Conservation (phyloP, 2,113 vertebrate genomes). For the Gallinago undulata region DNA sequence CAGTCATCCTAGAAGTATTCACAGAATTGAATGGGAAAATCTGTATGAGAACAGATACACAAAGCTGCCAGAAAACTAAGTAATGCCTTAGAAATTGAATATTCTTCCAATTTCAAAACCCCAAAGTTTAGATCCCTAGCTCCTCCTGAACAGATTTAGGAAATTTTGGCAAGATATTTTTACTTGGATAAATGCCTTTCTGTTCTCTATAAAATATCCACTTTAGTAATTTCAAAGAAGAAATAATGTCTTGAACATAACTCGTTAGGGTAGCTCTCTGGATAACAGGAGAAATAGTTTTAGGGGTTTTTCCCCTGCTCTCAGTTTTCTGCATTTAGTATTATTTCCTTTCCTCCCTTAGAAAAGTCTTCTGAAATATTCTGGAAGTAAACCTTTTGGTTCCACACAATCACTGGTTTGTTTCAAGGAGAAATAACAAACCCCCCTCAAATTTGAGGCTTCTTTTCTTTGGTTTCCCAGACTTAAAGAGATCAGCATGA, state of each 20-base stretch:
- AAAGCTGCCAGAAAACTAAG: not conserved
- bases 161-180: not conserved
- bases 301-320: rapidly evolving
- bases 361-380: not conserved
- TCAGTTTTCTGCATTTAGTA: not conserved
- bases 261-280: not conserved
- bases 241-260: not conserved
- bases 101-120: rapidly evolving
- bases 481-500: not conserved
- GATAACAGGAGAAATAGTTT: not conserved
- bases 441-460: rapidly evolving
- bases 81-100: not conserved
- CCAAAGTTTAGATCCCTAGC: not conserved
- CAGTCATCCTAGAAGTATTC: not conserved
- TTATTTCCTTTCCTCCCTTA: not conserved
- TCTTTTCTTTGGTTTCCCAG: not conserved
- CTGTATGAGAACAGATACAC: not conserved
- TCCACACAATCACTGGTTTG: not conserved
- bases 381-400: not conserved
- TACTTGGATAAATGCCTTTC: not conserved
- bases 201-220: not conserved
- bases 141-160: not conserved
- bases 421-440: not conserved
- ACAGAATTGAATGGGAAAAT: not conserved
- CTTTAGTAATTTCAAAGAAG: not conserved